Evolutionary conservation across 2,797 vertebrate species (phyloP).

Genomic region (Megaceryle alcyon): DNA sequence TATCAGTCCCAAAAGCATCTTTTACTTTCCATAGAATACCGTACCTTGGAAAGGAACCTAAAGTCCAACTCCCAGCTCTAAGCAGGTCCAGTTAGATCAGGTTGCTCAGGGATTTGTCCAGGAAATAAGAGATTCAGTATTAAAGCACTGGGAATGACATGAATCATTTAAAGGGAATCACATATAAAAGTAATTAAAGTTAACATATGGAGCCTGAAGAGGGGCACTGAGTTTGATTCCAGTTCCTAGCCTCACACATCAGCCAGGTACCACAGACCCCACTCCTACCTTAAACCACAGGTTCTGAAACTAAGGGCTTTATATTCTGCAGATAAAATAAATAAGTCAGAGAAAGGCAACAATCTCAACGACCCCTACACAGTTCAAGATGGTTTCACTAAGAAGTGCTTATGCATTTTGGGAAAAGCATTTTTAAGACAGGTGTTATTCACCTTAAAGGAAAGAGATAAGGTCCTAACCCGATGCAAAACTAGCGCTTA

Average conservation of each 20-base stretch:
- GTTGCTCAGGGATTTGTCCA: background rate
- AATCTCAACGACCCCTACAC: background rate
- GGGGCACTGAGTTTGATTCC: background rate
- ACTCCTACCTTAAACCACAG: background rate
- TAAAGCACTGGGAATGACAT: background rate
- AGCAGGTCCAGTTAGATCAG: background rate
- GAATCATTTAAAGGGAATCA: background rate
- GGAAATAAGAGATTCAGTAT: conserved; percentile 10
- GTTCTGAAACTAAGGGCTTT: background rate
- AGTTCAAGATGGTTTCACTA: background rate
- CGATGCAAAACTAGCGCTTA: background rate
- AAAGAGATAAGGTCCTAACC: background rate
- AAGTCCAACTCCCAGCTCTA: background rate
- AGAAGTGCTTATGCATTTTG: background rate
- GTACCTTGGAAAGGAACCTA: background rate
- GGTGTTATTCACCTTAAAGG: background rate
- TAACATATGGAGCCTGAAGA: background rate
- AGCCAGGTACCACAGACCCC: background rate
- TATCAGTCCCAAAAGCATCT: background rate
- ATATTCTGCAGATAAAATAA: background rate
- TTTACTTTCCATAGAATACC: background rate
- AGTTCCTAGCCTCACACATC: background rate
- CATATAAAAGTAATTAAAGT: background rate
- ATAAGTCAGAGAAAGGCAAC: accelerated
- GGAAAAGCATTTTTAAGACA: background rate